Conservation (phyloP, 1,140 invertebrate species). For the Pararge aegeria region DNA sequence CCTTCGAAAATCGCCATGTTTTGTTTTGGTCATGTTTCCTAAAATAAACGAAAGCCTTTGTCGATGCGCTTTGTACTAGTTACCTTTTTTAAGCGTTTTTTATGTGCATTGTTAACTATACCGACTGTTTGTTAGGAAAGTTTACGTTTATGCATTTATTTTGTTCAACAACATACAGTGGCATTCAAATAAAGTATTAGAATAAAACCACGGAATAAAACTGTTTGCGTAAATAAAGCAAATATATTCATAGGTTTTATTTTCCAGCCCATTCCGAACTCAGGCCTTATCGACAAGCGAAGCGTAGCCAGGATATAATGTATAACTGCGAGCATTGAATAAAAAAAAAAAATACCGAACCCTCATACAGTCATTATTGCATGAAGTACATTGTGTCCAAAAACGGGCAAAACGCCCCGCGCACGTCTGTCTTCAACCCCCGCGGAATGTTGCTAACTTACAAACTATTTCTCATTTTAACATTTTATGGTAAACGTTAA, state of each 20-base stretch:
- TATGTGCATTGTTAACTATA: not conserved
- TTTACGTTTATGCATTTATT: not conserved
- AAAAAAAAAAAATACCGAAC: too few species aligned
- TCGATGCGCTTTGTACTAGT: constrained; percentile 3
- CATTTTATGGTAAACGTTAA: too few species aligned
- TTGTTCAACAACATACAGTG: not conserved
- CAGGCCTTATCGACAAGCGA: not conserved
- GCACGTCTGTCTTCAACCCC: too few species aligned
- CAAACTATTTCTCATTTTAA: too few species aligned
- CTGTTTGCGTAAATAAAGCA: not conserved
- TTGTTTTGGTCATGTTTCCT: constrained; percentile 17
- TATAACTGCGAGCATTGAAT: too few species aligned
- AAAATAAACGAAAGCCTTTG: constrained; percentile 18
- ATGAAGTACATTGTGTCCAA: too few species aligned
- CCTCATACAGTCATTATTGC: too few species aligned
- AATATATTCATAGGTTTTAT: constrained; percentile 48
- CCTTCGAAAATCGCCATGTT: constrained; percentile 18
- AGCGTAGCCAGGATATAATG: not conserved
- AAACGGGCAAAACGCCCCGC: too few species aligned
- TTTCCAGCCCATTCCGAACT: constrained; percentile 10
- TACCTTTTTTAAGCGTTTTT: constrained; percentile 2
- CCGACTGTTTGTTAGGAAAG: not conserved
- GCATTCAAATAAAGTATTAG: constrained; percentile 1
- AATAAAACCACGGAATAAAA: not conserved
- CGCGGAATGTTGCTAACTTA: too few species aligned